A percentile compares a stretch with the other conserved stretches of the same genome.
phyloP scores from a whole-genome alignment of 2,888 invertebrate species.

The Crocallis elinguaria region DNA sequence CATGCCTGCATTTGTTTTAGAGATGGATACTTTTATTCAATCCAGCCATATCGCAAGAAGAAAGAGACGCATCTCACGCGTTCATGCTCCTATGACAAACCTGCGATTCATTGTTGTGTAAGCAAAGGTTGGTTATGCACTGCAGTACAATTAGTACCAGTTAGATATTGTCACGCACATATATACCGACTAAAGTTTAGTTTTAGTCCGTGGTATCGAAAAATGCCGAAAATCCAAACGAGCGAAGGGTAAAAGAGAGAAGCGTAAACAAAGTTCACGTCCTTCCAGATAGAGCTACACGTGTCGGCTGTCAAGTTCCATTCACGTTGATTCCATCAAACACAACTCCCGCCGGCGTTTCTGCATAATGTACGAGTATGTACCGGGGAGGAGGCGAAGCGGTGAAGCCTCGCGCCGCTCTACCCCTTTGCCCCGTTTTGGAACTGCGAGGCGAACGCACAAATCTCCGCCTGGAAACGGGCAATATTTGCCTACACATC shows the following conservation, averaged over 20 bases:
- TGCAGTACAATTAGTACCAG: background rate
- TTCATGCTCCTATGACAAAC: no score
- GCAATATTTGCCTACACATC: constrained; percentile 84
- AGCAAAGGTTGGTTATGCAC: no score
- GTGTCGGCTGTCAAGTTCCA: constrained; percentile 75
- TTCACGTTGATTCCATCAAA: constrained; percentile 75
- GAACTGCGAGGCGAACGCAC: constrained; percentile 72
- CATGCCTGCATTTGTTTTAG: no score
- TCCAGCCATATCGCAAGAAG: no score
- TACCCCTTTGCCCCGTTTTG: constrained; percentile 70
- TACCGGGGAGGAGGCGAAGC: constrained; percentile 51
- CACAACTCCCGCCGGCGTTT: constrained; percentile 56
- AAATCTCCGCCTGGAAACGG: constrained; percentile 79
- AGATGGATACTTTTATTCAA: no score
- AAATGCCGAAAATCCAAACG: constrained; percentile 12
- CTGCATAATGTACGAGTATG: constrained; percentile 70
- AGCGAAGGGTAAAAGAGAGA: constrained; percentile 37
- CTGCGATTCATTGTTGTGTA: no score
- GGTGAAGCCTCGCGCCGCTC: constrained; percentile 54
- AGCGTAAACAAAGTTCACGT: constrained; percentile 54
- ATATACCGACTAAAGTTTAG: background rate
- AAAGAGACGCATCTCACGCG: no score
- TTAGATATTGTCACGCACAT: background rate
- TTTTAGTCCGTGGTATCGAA: background rate
- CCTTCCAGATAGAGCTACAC: constrained; percentile 62